Evolutionary conservation across 2,113 vertebrate genomes (phyloP).

Genomic region (Trochalopteron elliotii): DNA sequence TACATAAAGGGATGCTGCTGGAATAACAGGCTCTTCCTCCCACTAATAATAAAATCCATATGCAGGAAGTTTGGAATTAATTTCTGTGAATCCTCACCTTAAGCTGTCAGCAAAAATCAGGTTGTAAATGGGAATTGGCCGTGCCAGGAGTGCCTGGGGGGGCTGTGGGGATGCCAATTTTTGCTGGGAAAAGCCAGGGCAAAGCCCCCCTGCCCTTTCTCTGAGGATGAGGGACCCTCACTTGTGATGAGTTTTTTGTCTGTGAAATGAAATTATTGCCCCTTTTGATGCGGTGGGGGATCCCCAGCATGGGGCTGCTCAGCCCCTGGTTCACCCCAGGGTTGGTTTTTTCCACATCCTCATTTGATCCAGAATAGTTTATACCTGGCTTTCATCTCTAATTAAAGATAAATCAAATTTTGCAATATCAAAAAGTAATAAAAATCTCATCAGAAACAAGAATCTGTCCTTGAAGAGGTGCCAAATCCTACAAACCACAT

Average conservation of each 20-base stretch:
- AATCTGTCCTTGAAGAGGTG: background rate
- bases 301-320: accelerated
- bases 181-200: background rate
- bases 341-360: background rate
- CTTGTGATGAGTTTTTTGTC: no score
- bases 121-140: background rate
- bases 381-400: constrained; percentile 44
- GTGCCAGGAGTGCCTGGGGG: accelerated
- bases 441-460: constrained; percentile 52
- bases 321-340: background rate
- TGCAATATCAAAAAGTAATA: constrained; percentile 1
- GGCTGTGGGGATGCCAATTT: background rate
- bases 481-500: background rate
- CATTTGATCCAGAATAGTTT: background rate
- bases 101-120: background rate
- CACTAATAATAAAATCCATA: background rate
- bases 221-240: background rate
- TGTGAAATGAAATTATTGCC: background rate
- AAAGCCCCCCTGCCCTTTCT: background rate
- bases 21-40: background rate
- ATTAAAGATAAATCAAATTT: constrained; percentile 48
- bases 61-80: background rate
- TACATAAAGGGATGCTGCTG: background rate
- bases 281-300: background rate
- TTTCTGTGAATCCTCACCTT: background rate